Evolutionary conservation across 64 coral and sea anemone species (phyloP).

Genomic region (Acropora tenuis): DNA sequence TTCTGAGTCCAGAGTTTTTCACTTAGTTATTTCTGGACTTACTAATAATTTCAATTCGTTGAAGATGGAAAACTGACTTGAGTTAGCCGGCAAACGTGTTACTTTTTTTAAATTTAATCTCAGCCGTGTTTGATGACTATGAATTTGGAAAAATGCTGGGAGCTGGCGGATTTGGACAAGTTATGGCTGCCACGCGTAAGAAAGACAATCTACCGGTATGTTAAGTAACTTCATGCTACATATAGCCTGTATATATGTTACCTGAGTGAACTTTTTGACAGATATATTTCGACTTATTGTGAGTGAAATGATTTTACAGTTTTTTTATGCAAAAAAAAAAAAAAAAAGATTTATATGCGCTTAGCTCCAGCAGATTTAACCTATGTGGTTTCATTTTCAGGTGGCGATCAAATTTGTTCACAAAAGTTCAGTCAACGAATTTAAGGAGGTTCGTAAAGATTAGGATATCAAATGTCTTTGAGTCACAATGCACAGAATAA

Average conservation of each 20-base stretch:
- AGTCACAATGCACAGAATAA: too few species aligned
- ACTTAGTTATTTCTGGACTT: too few species aligned
- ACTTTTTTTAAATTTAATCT: not conserved
- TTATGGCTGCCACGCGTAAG: conserved; percentile 7
- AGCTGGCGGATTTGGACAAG: not conserved
- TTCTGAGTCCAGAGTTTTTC: too few species aligned
- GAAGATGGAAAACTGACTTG: too few species aligned
- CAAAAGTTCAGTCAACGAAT: conserved; percentile 15
- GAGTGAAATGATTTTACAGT: not conserved
- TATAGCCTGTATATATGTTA: too few species aligned
- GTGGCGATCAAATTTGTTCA: conserved; percentile 42
- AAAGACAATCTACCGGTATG: not conserved
- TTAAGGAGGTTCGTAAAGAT: conserved; percentile 15
- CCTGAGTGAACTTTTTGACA: too few species aligned
- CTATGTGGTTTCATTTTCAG: not conserved
- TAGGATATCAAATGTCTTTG: too few species aligned
- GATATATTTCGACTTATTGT: too few species aligned
- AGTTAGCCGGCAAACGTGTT: not conserved
- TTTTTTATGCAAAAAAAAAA: not conserved
- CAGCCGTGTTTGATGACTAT: not conserved
- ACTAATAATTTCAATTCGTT: too few species aligned
- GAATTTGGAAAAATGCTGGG: not conserved
- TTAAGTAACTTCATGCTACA: too few species aligned
- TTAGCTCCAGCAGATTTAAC: not conserved
- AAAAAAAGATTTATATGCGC: not conserved